Evolutionary conservation across 1,140 invertebrate genomes (phyloP).

Genomic region (Uloborus diversus): DNA sequence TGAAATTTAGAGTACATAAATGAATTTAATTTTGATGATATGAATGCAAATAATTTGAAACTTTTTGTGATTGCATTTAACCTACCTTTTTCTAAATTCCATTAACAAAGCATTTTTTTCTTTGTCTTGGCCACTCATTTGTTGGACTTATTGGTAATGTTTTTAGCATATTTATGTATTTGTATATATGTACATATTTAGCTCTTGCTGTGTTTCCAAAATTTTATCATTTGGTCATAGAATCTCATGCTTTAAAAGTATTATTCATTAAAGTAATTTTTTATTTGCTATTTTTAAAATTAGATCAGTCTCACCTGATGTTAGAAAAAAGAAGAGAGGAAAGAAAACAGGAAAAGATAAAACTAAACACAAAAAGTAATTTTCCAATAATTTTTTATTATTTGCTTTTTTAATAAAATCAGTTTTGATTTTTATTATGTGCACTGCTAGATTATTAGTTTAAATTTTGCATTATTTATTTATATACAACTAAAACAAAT

Average conservation of each 20-base stretch:
- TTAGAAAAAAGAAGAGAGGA: constrained; percentile 38
- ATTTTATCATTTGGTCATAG: too few species aligned
- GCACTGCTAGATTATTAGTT: neutral
- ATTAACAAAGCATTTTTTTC: constrained; percentile 43
- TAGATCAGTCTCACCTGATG: constrained; percentile 35
- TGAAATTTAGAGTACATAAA: too few species aligned
- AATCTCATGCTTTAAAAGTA: too few species aligned
- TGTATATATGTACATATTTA: constrained; percentile 14
- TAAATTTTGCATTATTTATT: neutral
- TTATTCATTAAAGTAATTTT: neutral
- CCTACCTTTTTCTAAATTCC: neutral
- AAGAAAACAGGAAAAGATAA: constrained; percentile 41
- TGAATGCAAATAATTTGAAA: too few species aligned
- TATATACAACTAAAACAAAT: neutral
- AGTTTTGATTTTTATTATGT: neutral
- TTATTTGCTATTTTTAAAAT: constrained; percentile 13
- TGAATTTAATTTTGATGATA: too few species aligned
- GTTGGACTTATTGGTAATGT: constrained; percentile 44
- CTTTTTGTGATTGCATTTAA: too few species aligned
- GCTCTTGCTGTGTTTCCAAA: neutral
- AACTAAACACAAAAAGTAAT: constrained; percentile 32
- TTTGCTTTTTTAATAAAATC: neutral
- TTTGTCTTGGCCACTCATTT: constrained; percentile 23
- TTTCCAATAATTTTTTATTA: neutral
- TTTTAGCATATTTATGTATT: constrained; percentile 52